Evolutionary conservation across 2,113 vertebrate species (phyloP).

Genomic region (Nibea coibor): DNA sequence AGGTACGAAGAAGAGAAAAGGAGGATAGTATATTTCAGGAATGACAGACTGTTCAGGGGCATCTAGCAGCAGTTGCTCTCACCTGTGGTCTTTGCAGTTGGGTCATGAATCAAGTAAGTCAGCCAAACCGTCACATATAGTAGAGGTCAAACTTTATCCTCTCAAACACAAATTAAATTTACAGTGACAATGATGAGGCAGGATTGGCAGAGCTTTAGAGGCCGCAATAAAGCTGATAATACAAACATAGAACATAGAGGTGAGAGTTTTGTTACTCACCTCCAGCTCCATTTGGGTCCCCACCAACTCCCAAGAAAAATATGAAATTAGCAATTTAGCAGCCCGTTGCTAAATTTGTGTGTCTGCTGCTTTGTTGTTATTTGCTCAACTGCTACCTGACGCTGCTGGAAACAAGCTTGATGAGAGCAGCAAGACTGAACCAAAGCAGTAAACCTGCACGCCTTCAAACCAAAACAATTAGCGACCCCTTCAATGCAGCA

Average conservation of each 20-base stretch:
- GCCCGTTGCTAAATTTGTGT: neutral
- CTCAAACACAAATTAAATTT: conserved; percentile 61
- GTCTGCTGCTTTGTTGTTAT: neutral
- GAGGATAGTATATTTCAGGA: conserved; percentile 42
- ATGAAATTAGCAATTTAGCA: neutral
- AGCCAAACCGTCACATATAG: conserved; percentile 39
- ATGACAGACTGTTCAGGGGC: conserved; percentile 60
- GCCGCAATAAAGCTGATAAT: neutral
- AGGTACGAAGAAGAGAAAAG: conserved; percentile 21
- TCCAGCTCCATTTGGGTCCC: neutral
- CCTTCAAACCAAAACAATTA: neutral
- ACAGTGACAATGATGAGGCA: conserved; percentile 30
- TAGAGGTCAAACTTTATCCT: conserved; percentile 67
- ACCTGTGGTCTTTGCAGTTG: conserved; percentile 50
- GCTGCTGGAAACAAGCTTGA: neutral
- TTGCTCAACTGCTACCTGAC: neutral
- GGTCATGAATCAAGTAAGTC: conserved; percentile 64
- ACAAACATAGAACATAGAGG: conserved; percentile 2
- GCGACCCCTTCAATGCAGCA: too few relatives aligned
- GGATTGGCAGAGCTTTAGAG: conserved; percentile 35
- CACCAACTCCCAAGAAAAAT: neutral
- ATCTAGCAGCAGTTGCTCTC: conserved; percentile 48
- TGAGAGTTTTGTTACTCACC: conserved; percentile 1
- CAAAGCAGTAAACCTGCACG: neutral
- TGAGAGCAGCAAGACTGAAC: neutral